Evolutionary conservation across 2,888 invertebrate species (phyloP), one percentile per base, ranked within the genome.

Genomic region (Liodrosophila aerea): DNA sequence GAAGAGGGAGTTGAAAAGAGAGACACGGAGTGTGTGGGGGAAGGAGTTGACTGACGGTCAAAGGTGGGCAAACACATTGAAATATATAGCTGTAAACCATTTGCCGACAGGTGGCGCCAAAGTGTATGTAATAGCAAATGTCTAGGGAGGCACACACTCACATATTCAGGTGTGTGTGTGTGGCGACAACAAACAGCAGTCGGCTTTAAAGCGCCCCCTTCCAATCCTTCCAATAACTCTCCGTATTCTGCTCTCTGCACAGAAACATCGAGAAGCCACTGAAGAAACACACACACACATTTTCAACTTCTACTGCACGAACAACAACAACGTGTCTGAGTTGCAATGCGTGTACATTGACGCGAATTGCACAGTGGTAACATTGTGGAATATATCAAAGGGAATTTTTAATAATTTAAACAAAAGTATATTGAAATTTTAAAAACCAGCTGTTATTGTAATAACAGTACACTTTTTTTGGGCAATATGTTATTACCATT

Each of bases 211-310:
- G 43, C 51, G 33, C 31, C 11, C 39, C 11, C 29, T 58, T n/a
- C 4, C 43, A 33, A 31, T 22, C 16, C 1, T 9, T 16, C 27
- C 44, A 31, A 22, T 7, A 30, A 11, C 27, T 18, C 22, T 53
- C 30, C 18, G 27, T 41, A 11, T 12, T 31, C 45, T 15, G 12
- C 52, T 62, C 45, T 44, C 44, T 43, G 43, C 51, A 45, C 47
- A 37, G 69, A 76, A 77, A 43, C 44, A 62, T 65, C 77, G 72
- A 72, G 78, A 76, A 78, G 72, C 51, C 56, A 63, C 31, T 44
- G 59, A 30, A 29, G n/a, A n/a, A 13, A 45, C 11, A 22, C 11
- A 29, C 15, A 33, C 5, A 13, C 11, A 30, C 54, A 41, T 29
- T 8, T 47, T 36, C 50, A 67, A 51, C 46, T 64, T 39, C 39